Conservation (phyloP, 2,888 invertebrate species). For the Dinocampus coccinellae region DNA sequence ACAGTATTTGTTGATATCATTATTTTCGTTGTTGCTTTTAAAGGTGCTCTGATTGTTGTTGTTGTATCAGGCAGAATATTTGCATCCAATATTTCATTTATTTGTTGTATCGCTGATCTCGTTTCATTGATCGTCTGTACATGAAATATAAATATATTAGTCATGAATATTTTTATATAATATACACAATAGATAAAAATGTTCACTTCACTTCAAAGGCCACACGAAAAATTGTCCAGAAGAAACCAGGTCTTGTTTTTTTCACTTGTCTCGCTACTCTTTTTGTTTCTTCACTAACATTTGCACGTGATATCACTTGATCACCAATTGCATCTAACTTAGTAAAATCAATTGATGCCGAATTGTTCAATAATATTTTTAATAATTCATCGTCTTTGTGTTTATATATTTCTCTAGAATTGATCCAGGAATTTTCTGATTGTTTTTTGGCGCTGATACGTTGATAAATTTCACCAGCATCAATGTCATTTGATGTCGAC, state of each 20-base stretch:
- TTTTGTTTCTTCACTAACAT: constrained; percentile 58
- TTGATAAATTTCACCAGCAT: background rate
- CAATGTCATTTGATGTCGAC: background rate
- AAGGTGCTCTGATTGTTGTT: constrained; percentile 41
- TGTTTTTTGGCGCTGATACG: background rate
- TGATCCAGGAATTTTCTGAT: background rate
- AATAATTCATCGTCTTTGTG: constrained; percentile 16
- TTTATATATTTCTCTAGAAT: background rate
- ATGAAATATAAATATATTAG: constrained; percentile 21
- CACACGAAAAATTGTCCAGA: constrained; percentile 63
- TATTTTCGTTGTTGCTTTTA: constrained; percentile 11
- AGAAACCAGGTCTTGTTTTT: constrained; percentile 62
- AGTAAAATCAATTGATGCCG: constrained; percentile 39
- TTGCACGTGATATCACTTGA: constrained; percentile 49
- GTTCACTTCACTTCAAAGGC: constrained; percentile 61
- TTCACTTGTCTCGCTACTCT: constrained; percentile 60
- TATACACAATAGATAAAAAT: background rate
- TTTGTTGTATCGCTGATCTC: constrained; percentile 68
- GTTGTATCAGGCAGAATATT: constrained; percentile 49
- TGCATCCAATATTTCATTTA: constrained; percentile 64
- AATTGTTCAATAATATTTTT: constrained; percentile 36
- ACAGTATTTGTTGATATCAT: constrained; percentile 51
- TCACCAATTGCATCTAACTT: constrained; percentile 50
- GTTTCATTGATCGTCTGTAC: constrained; percentile 72
- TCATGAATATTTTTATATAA: background rate